Base-by-base conservation (phyloP, 2,888 invertebrate species). In the Itoplectis maculator region DNA sequence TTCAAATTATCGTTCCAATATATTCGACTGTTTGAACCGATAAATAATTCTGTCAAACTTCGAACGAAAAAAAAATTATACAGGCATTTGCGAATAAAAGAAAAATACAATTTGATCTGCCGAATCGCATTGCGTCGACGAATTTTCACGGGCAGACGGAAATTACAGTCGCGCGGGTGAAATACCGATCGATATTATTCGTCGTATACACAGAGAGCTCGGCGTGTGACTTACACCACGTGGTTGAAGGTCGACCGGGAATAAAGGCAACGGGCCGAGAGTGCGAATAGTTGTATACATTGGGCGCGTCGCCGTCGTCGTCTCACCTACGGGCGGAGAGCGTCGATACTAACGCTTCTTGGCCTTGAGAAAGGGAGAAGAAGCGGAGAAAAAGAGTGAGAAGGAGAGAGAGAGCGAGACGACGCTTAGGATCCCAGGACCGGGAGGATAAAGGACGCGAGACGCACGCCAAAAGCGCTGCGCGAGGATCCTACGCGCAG, bases 241-340 rank as follows among this genome's bases (percentile, higher is more conserved):
- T 76, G 83, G 73, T 15, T 76, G 79, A 81, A 85, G 83, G 72
- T 74, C 82, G 78, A 69, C 20, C 40, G 47, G 37, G 70, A 59
- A 56, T 40, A 56, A 61, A 61, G 15, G 8, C 2, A 8, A 20
- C 8, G 2, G 8, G 8, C 23, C 29, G 29, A 23, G 40, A 45
- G 45, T 73, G 49, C 42, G 61, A 65, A 70, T 80, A 76, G 40
- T 63, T 40, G 49, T 47, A 40, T 73, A 73, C 35, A 37, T 61
- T 13, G 56, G 23, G 49, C 23, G 66, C 56, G 29, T 0, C 45
- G 42, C 5, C 29, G 29, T 29, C 29, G n/a, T 15, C 40, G 81
- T 81, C 51, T 76, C 72, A 72, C 77, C 68, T 68, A 61, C 73
- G 37, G 73, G 61, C 68, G 47, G 66, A 80, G 75, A 80, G 75